phyloP scores from a whole-genome alignment of 2,797 vertebrate genomes.

The Euthynnus affinis region DNA sequence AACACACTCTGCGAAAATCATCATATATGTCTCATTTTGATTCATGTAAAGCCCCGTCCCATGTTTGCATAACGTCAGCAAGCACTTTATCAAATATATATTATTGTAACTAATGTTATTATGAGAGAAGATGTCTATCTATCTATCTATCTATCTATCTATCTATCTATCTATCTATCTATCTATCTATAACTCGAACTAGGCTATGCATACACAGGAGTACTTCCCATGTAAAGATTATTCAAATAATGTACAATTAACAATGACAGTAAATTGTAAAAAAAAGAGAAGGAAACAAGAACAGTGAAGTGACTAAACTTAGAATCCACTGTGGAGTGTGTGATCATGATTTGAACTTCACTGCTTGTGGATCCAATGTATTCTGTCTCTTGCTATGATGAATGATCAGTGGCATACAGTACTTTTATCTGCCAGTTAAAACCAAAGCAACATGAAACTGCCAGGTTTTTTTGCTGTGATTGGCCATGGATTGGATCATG shows the following conservation, averaged over 20 bases:
- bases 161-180: too few relatives aligned
- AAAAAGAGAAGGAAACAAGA: too few relatives aligned
- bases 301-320: background rate
- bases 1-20: fast-evolving
- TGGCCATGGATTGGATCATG: background rate
- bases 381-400: background rate
- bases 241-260: too few relatives aligned
- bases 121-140: too few relatives aligned
- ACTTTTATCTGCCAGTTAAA: background rate
- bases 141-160: too few relatives aligned
- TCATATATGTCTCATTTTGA: background rate
- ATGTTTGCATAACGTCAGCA: background rate
- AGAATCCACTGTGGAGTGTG: background rate
- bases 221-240: background rate
- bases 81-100: too few relatives aligned
- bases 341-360: background rate
- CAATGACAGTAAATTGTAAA: background rate
- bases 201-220: background rate
- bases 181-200: too few relatives aligned
- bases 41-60: background rate
- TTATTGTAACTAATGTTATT: too few relatives aligned
- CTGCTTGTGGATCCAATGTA: background rate
- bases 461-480: background rate
- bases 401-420: background rate
- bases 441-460: background rate